Evolutionary conservation across 2,888 invertebrate genomes (phyloP).

Genomic region (Ormia ochracea): DNA sequence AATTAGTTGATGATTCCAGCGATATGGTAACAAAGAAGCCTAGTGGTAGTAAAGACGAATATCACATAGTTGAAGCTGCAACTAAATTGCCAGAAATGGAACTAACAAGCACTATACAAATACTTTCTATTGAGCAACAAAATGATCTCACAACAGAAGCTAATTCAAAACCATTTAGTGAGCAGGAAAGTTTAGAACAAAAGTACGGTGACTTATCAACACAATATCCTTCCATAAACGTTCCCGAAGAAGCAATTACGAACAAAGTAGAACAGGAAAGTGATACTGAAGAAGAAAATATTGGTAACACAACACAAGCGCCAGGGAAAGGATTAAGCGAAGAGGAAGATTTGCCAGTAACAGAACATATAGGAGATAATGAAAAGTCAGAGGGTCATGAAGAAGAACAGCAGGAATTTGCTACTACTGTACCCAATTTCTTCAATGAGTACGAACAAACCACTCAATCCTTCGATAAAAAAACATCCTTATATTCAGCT

Average conservation of each 20-base stretch:
- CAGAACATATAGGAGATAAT: constrained; percentile 12
- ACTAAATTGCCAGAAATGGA: constrained; percentile 6
- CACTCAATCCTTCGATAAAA: constrained; percentile 22
- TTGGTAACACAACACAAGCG: not conserved
- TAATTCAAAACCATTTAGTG: constrained; percentile 23
- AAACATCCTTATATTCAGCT: constrained; percentile 60
- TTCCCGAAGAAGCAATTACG: not conserved
- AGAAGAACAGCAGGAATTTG: not conserved
- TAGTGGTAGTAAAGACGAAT: not conserved
- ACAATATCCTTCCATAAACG: not conserved
- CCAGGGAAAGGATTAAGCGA: not conserved
- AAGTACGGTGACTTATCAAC: constrained; percentile 14
- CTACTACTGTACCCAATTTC: not conserved
- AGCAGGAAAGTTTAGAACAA: constrained; percentile 6
- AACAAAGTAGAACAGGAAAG: not conserved
- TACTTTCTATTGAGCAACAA: constrained; percentile 6
- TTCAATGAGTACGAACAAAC: not conserved
- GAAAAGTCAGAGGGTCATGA: not conserved
- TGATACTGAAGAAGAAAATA: not conserved
- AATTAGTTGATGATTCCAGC: not conserved
- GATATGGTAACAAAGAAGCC: not conserved
- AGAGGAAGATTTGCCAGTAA: not conserved
- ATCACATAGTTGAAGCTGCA: not conserved
- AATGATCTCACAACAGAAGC: constrained; percentile 37
- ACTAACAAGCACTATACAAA: not conserved